Percentiles rank a stretch among this genome's conserved stretches.
These are phyloP conservation scores for Heliothis subflexa DNA, from an alignment of 1,140 invertebrate species.

Conservation along the genomic window DNA sequence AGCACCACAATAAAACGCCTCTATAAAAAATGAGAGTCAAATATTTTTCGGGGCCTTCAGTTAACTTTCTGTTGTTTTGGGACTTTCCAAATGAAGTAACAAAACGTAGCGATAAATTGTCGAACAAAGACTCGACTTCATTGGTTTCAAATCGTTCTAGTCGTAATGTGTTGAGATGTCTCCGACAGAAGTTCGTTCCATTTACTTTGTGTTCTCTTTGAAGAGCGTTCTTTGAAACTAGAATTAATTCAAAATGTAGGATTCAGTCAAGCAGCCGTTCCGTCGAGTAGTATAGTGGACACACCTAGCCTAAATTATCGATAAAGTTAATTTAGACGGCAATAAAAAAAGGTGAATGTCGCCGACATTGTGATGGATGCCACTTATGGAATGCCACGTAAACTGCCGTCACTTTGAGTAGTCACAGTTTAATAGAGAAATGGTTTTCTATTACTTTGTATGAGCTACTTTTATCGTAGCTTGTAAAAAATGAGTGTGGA, in stretches of 20 bases:
- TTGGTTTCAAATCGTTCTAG: constrained; percentile 42
- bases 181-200: constrained; percentile 49
- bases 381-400: background rate
- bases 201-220: constrained; percentile 54
- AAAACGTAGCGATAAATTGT: constrained; percentile 47
- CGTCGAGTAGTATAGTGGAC: constrained; percentile 22
- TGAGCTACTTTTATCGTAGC: constrained; percentile 2
- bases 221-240: constrained; percentile 45
- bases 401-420: background rate
- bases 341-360: constrained; percentile 29
- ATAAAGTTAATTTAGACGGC: constrained; percentile 3
- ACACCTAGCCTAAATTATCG: constrained; percentile 9
- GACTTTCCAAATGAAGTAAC: constrained; percentile 46
- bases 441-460: constrained; percentile 16
- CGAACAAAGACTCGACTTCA: constrained; percentile 45
- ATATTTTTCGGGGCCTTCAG: background rate
- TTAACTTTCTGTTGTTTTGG: constrained; percentile 54
- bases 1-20: constrained; percentile 53
- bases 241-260: constrained; percentile 34
- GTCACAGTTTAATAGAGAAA: constrained; percentile 22
- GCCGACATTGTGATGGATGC: constrained; percentile 9
- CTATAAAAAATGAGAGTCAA: constrained; percentile 29
- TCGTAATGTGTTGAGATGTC: constrained; percentile 52
- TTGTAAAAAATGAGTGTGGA: constrained; percentile 12
- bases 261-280: background rate